Base-by-base conservation (phyloP, 2,888 invertebrate genomes). In the Endotricha flammealis region DNA sequence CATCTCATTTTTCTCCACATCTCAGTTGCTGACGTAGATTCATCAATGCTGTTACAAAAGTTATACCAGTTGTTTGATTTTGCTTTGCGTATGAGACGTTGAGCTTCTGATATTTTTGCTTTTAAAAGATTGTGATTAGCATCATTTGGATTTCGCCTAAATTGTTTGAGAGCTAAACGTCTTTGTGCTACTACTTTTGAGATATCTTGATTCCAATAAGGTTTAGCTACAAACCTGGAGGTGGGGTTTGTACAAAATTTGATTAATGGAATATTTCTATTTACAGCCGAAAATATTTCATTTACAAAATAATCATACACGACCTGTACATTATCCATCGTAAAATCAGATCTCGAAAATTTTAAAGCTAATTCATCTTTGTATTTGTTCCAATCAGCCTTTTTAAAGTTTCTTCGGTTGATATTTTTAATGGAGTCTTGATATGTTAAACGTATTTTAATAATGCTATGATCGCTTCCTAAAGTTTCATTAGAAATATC, bases 131-230 rank as follows among this genome's bases (percentile, higher is more conserved):
- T 12, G 2, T 36, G 25, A 13, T 46, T 42, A 7, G 38, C 12
- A 0, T 38, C 42, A 4, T 33, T 40, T 5, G 41, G 42, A 14
- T 43, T 43, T 9, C 29, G 24, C 29, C 46, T 28, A 29, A 46
- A 46, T 1, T 3, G n/a, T 12, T 16, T 30, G 2, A 46, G 13
- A 6, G 41, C 39, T 14, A 39, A 16, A 4, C 42, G 16, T 0
- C 45, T 39, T 22, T 38, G 14, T 0, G 39, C 45, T 20, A 45
- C 34, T 10, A 30, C 9, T 32, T 33, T 12, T 5, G 45, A 44
- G 11, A 40, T 12, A 3, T 17, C 2, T 9, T 27, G 33, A 17
- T n/a, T 39, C 41, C 41, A 44, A 27, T 41, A 44, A 1, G 17
- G 27, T 33, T 39, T 44, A n/a, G 43, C 38, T 16, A 23, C 29